Evolutionary conservation across 2,797 vertebrate species (phyloP).

Genomic region (Choloepus didactylus): DNA sequence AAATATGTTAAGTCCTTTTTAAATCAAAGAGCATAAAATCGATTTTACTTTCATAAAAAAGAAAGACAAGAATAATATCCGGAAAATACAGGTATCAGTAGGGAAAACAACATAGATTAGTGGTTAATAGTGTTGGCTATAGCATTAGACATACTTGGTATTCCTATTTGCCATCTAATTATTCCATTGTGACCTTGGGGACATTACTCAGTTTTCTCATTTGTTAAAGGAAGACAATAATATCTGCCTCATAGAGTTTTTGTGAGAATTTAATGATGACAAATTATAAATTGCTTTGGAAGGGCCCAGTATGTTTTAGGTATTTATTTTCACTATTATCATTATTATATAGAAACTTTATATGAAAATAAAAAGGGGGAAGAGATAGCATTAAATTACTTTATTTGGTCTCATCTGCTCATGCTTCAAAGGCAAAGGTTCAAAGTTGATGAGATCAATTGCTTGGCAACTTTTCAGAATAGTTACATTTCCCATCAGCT

Average conservation of each 20-base stretch:
- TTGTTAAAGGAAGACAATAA: conserved; percentile 57
- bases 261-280: conserved; percentile 51
- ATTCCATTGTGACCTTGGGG: not conserved
- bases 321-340: conserved; percentile 55
- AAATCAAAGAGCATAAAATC: conserved; percentile 45
- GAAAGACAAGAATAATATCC: conserved; percentile 36
- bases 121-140: not conserved
- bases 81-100: not conserved
- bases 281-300: conserved; percentile 35
- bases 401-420: conserved; percentile 41
- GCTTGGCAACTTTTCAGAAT: conserved; percentile 64
- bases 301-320: not conserved
- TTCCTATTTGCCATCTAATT: conserved; percentile 36
- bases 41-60: conserved; percentile 51
- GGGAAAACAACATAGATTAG: not conserved
- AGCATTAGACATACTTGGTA: not conserved
- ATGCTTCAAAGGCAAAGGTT: conserved; percentile 64
- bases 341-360: conserved; percentile 37
- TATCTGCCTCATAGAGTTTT: conserved; percentile 25
- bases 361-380: conserved; percentile 5
- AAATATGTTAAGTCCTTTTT: conserved; percentile 3
- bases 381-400: conserved; percentile 50
- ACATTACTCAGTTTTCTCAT: conserved; percentile 59
- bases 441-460: conserved; percentile 56
- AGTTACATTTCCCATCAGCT: conserved; percentile 54